A percentile compares a stretch with the other conserved stretches of the same genome.
Evolutionary conservation across 2,797 vertebrate genomes (phyloP).

Genomic region (Gambusia yucatana): DNA sequence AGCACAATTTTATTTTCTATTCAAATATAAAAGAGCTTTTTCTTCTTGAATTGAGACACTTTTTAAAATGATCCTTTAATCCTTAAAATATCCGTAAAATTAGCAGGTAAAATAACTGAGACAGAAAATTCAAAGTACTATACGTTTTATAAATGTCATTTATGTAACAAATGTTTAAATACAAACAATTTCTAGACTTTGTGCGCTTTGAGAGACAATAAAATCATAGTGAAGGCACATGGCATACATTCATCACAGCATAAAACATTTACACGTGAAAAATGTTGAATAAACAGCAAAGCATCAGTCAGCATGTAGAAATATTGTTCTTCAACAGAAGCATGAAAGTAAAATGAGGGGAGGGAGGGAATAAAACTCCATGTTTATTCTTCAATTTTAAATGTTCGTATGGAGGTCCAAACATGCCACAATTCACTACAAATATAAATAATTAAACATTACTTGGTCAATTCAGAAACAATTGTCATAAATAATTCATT

Average conservation of each 20-base stretch:
- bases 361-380: no score
- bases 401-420: background rate
- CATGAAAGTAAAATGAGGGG: constrained; percentile 6
- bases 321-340: constrained; percentile 1
- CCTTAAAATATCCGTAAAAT: background rate
- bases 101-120: background rate
- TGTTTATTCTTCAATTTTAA: background rate
- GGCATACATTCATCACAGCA: constrained; percentile 71
- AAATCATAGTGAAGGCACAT: constrained; percentile 82
- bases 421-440: background rate
- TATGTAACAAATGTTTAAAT: constrained; percentile 26
- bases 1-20: background rate
- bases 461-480: background rate
- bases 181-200: constrained; percentile 22
- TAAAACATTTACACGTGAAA: constrained; percentile 18
- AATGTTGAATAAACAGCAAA: constrained; percentile 9
- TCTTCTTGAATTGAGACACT: background rate
- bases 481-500: background rate
- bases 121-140: background rate
- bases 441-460: background rate
- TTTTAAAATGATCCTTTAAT: background rate
- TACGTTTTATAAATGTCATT: constrained; percentile 8
- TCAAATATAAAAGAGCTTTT: background rate
- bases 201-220: constrained; percentile 22
- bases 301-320: constrained; percentile 41